Evolutionary conservation across 35 echinoderm and acorn worm genomes (phyloP).

Genomic region (Chiridota heheva): DNA sequence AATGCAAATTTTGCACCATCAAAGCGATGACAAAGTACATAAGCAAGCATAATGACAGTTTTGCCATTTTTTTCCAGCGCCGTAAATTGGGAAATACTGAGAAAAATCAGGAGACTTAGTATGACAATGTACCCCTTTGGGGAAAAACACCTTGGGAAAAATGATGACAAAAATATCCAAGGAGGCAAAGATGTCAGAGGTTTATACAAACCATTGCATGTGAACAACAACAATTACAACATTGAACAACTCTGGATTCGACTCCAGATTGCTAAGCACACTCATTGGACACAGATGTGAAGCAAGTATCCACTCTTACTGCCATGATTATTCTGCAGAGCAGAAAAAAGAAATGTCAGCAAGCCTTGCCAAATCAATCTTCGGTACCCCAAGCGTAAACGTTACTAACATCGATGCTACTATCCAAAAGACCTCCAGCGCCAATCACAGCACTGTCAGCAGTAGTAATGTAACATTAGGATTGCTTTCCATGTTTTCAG

Average conservation of each 20-base stretch:
- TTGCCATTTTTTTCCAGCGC: background rate
- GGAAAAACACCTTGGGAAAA: background rate
- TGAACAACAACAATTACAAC: slow-evolving; percentile 13
- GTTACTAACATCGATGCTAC: no score
- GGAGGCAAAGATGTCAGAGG: background rate
- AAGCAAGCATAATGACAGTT: background rate
- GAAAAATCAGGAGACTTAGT: background rate
- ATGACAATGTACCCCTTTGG: background rate
- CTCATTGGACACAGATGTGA: slow-evolving; percentile 16
- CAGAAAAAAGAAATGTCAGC: no score
- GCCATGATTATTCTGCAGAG: no score
- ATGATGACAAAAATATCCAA: slow-evolving; percentile 16
- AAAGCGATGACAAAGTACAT: background rate
- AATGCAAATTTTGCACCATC: background rate
- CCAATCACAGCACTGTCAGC: no score
- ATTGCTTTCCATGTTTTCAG: no score
- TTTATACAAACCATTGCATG: slow-evolving; percentile 22
- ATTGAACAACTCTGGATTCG: background rate
- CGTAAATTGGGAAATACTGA: background rate
- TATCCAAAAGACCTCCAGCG: no score
- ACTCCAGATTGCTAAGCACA: background rate
- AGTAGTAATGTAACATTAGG: no score
- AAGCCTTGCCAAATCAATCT: no score
- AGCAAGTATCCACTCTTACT: background rate
- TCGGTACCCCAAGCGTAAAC: no score